Evolutionary conservation across 2,797 vertebrate genomes (phyloP), one percentile per base, ranked within the genome.

Genomic region (Pangasius djambal): DNA sequence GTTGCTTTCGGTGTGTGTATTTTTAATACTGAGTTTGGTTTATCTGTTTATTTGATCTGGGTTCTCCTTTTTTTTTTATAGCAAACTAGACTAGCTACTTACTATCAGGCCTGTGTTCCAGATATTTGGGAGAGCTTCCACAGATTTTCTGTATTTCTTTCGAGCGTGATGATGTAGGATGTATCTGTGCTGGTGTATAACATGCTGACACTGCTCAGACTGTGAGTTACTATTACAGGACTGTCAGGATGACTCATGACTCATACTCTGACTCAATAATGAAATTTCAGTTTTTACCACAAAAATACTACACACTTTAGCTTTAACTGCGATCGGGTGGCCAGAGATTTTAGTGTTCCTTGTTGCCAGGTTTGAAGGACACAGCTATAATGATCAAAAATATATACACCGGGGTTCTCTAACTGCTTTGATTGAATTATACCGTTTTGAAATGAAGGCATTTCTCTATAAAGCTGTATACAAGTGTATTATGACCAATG

Each of bases 181-280:
- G 57, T 79, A 34, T 79, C 77, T 37, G 44, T 15, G 74, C 74
- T 48, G 77, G 16, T 79, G 77, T 61, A 82, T 25, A 40, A 82
- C 55, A 61, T 61, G 79, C 34, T 61, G 79, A 82, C 15, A 4
- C 28, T 31, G 50, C 50, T 55, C n/a, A 31, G 48, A 52, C 28
- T 31, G 48, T 9, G 75, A 50, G 12, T 52, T 55, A 78, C 55
- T 82, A 25, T 61, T 37, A 59, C 55, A 61, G 55, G 20, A 40
- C 79, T 59, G 57, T 59, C 79, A 82, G 79, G 55, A 82, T 61
- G 55, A 82, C 55, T 82, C 79, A 61, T 37, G 79, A 37, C 79
- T 82, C 31, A 40, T n/a, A 48, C 15, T 52, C 28, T 78, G 75
- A 78, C 48, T 31, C 48, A 16, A 52, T 82, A 61, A 37, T 37